Base-by-base conservation (phyloP, 2,888 invertebrate species). In the Oxyteleia sp. region DNA sequence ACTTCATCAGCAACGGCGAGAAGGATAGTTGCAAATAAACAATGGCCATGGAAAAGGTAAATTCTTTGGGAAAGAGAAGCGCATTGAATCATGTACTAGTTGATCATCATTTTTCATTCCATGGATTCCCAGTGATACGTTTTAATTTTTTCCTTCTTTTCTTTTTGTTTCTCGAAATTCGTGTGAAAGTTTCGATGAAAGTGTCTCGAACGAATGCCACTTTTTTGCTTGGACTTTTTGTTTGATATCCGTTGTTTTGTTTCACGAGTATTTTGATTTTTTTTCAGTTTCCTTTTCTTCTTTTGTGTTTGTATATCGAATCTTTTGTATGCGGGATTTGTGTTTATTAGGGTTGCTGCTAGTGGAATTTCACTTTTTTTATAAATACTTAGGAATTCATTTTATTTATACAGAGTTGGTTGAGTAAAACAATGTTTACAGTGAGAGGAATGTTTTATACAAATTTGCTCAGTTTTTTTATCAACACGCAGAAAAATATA, bases 41-140 rank as follows among this genome's bases (percentile, higher is more conserved):
- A 83, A 83, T 83, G 83, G 83, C 83, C 23, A 83, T 83, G 83
- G 83, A 79, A 75, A 83, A 83, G 83, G 83, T 84, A 84, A 84
- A 79, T 71, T 71, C 64, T 75, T 84, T 68, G 72, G 71, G 53
- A 66, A 59, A 71, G 26, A 61, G 32, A 57, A 64, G 18, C 16
- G 26, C 47, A 82, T 69, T 72, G 23, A 69, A 53, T 71, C 68
- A 76, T 76, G 32, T 82, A 72, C 47, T 79, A 83, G 53, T 68
- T 45, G 32, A 72, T 69, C 68, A 71, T 64, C 64, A 72, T 64
- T 63, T 53, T 49, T 74, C 71, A 84, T 80, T 68, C 61, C 45
- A 79, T 64, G 43, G 51, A 66, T 16, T 51, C 13, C 15, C 15
- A 51, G n/a, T 11, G 18, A 43, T 11, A 49, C n/a, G 13, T 11